Percentiles rank a stretch among this genome's conserved stretches.
Conservation (phyloP, 2,888 invertebrate species). For the Hirtodrosophila histrioides region DNA sequence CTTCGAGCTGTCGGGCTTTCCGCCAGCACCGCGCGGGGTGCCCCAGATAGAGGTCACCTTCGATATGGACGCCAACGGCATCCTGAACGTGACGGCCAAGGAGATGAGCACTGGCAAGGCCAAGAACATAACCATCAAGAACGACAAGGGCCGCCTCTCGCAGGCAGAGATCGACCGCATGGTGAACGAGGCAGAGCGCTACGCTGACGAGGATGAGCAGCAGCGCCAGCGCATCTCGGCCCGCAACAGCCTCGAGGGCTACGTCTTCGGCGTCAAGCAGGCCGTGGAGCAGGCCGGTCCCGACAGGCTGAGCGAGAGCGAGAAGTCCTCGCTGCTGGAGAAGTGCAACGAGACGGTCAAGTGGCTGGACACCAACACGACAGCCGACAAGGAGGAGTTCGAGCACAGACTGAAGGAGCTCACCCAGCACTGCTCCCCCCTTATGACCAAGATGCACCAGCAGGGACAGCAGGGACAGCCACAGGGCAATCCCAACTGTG, state of each 20-base stretch:
- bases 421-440: constrained; percentile 83
- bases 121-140: constrained; percentile 92
- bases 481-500: constrained; percentile 53
- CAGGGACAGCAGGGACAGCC: constrained; percentile 65
- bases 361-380: constrained; percentile 91
- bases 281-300: constrained; percentile 88
- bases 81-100: constrained; percentile 93
- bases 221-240: constrained; percentile 89
- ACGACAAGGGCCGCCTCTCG: constrained; percentile 91
- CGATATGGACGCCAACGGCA: constrained; percentile 95
- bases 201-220: constrained; percentile 91
- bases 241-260: constrained; percentile 90
- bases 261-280: constrained; percentile 89
- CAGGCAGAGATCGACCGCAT: constrained; percentile 93
- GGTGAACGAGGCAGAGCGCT: constrained; percentile 90
- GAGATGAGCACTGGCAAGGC: constrained; percentile 88
- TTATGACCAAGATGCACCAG: constrained; percentile 85
- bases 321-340: constrained; percentile 88
- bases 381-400: constrained; percentile 91
- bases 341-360: constrained; percentile 86
- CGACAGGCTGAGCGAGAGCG: constrained; percentile 87
- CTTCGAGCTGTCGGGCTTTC: constrained; percentile 98
- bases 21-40: constrained; percentile 94
- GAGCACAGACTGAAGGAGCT: constrained; percentile 85
- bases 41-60: constrained; percentile 94